Percentiles rank a stretch among this genome's conserved stretches.
Evolutionary conservation across 2,888 invertebrate species (phyloP).

Genomic region (Mythimna loreyi): DNA sequence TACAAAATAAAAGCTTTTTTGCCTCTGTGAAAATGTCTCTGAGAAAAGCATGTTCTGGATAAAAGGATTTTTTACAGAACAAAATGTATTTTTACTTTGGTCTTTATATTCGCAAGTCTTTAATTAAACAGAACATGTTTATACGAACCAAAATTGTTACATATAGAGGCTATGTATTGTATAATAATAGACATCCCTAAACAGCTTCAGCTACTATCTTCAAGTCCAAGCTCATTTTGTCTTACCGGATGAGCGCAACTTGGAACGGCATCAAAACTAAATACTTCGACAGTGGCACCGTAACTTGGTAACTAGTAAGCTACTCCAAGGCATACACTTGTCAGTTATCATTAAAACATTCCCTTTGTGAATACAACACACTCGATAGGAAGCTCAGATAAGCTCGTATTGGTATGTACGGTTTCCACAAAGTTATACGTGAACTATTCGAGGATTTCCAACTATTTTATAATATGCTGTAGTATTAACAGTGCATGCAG

Average conservation of each 20-base stretch:
- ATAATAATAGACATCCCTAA: neutral
- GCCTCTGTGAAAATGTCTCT: neutral
- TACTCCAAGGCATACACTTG: conserved; percentile 16
- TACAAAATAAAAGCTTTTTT: neutral
- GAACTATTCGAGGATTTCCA: conserved; percentile 48
- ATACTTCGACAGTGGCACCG: conserved; percentile 27
- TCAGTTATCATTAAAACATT: conserved; percentile 25
- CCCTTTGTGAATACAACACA: conserved; percentile 16
- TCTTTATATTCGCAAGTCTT: neutral
- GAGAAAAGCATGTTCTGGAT: conserved; percentile 2
- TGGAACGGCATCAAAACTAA: conserved; percentile 22
- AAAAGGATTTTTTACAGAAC: neutral
- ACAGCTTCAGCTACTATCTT: neutral
- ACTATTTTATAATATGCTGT: conserved; percentile 49
- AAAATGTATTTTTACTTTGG: neutral
- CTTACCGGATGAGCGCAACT: conserved; percentile 14
- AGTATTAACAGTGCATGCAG: conserved; percentile 55
- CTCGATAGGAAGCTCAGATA: conserved; percentile 30
- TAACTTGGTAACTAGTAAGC: conserved; percentile 15
- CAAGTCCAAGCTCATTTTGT: conserved; percentile 22
- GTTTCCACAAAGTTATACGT: conserved; percentile 42
- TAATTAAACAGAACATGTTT: conserved; percentile 1
- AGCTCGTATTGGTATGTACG: conserved; percentile 35
- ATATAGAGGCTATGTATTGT: neutral
- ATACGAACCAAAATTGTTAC: neutral